Evolutionary conservation across 2,888 invertebrate genomes (phyloP).

Genomic region (Pediacus dermestoides): DNA sequence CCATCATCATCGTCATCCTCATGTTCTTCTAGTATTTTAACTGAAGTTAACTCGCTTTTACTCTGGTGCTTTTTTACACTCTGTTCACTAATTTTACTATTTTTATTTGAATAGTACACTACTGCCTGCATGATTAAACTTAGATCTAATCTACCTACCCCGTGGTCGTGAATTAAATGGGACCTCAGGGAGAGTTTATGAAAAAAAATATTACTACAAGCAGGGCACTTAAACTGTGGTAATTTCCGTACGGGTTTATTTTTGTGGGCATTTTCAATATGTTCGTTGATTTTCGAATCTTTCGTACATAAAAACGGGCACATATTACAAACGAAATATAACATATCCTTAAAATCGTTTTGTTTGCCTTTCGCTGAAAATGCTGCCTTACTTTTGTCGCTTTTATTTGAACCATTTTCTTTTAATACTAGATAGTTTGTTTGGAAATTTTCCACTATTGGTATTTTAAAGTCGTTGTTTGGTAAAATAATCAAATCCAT

Average conservation of each 20-base stretch:
- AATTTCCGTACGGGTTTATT: constrained; percentile 55
- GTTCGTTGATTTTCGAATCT: constrained; percentile 44
- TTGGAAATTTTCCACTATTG: constrained; percentile 26
- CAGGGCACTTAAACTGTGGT: constrained; percentile 61
- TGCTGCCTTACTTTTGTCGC: constrained; percentile 17
- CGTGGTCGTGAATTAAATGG: constrained; percentile 67
- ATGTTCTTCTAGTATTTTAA: constrained; percentile 6
- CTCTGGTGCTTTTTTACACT: constrained; percentile 10
- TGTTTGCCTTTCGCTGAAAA: constrained; percentile 17
- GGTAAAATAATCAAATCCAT: constrained; percentile 39
- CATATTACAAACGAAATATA: constrained; percentile 46
- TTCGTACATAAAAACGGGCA: constrained; percentile 47
- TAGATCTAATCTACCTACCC: constrained; percentile 60
- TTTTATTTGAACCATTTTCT: constrained; percentile 26
- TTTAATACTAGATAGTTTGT: constrained; percentile 39
- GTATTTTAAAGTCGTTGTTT: constrained; percentile 34
- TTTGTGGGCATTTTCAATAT: constrained; percentile 48
- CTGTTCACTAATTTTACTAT: constrained; percentile 23
- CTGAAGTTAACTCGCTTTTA: constrained; percentile 7
- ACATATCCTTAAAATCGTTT: constrained; percentile 39
- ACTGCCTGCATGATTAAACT: constrained; percentile 58
- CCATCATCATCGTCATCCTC: constrained; percentile 10
- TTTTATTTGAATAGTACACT: constrained; percentile 44
- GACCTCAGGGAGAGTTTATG: constrained; percentile 60
- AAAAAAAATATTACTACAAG: constrained; percentile 64